Percentiles rank a stretch among this genome's conserved stretches.
phyloP scores from a whole-genome alignment of 2,888 invertebrate genomes.

The Oegoconia quadripuncta region DNA sequence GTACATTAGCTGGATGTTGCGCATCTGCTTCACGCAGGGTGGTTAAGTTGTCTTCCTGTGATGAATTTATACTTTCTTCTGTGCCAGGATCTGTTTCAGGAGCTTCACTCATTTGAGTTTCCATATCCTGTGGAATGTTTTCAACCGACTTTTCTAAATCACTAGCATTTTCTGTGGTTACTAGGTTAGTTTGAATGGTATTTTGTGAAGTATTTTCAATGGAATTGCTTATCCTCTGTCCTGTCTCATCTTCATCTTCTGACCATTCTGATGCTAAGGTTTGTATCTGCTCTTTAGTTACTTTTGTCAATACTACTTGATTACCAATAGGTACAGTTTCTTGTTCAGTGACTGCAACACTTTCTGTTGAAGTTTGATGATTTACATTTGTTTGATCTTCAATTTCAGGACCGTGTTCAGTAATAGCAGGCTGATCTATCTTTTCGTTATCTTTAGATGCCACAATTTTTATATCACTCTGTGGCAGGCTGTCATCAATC shows the following conservation, averaged over 20 bases:
- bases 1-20: constrained; percentile 16
- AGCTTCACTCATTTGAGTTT: constrained; percentile 43
- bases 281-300: constrained; percentile 41
- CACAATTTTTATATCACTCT: not conserved
- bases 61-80: constrained; percentile 36
- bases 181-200: constrained; percentile 9
- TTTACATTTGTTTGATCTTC: constrained; percentile 24
- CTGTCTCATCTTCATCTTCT: constrained; percentile 40
- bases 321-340: constrained; percentile 20
- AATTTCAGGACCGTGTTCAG: constrained; percentile 12
- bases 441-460: constrained; percentile 1
- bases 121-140: constrained; percentile 68
- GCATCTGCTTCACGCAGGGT: constrained; percentile 22
- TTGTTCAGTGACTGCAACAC: constrained; percentile 4
- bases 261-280: constrained; percentile 60
- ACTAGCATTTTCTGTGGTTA: constrained; percentile 18
- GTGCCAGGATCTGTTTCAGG: constrained; percentile 18
- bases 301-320: constrained; percentile 22
- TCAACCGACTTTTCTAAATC: constrained; percentile 68
- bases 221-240: constrained; percentile 3
- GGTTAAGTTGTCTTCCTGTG: constrained; percentile 28
- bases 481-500: not conserved
- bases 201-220: not conserved
- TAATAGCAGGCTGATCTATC: constrained; percentile 8
- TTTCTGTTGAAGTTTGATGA: constrained; percentile 24